A percentile compares a stretch with the other conserved stretches of the same genome.
These are phyloP conservation scores for Melipona quadrifasciata DNA, from an alignment of 1,140 invertebrate genomes.

Conservation along the genomic window DNA sequence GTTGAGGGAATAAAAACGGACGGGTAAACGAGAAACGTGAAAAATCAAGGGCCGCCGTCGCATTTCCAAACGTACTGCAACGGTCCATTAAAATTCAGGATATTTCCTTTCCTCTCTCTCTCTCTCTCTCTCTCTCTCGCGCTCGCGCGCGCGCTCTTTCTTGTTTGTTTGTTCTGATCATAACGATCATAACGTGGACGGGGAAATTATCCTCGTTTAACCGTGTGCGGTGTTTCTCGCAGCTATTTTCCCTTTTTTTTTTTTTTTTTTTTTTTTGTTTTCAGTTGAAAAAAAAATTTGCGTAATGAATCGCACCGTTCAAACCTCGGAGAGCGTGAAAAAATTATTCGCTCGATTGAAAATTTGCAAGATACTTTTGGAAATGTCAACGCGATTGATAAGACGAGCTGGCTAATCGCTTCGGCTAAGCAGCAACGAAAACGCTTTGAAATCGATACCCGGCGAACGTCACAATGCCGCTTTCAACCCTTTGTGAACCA, in stretches of 20 bases:
- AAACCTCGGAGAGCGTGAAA: no score
- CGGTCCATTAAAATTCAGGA: slow-evolving; percentile 56
- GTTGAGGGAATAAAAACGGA: slow-evolving; percentile 54
- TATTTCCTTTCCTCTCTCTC: not conserved
- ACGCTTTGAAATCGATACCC: slow-evolving; percentile 6
- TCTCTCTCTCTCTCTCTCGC: not conserved
- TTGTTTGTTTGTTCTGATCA: not conserved
- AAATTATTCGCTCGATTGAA: no score
- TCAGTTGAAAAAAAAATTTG: not conserved
- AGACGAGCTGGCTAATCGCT: not conserved
- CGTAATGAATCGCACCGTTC: not conserved
- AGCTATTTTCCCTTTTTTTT: no score
- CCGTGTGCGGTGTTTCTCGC: not conserved
- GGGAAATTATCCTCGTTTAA: slow-evolving; percentile 6
- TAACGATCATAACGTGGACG: slow-evolving; percentile 10
- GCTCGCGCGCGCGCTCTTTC: not conserved
- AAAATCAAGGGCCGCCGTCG: slow-evolving; percentile 57
- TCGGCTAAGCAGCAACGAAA: not conserved
- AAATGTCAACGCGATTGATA: no score
- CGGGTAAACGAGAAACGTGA: slow-evolving; percentile 56
- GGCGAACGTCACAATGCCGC: slow-evolving; percentile 12
- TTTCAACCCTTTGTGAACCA: slow-evolving; percentile 24
- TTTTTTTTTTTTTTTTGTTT: no score
- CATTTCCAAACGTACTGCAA: slow-evolving; percentile 48
- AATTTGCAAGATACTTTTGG: not conserved